A percentile compares a stretch with the other conserved stretches of the same genome.
Evolutionary conservation across 2,797 vertebrate species (phyloP).

Genomic region (Pseudotriccus pelzelni): DNA sequence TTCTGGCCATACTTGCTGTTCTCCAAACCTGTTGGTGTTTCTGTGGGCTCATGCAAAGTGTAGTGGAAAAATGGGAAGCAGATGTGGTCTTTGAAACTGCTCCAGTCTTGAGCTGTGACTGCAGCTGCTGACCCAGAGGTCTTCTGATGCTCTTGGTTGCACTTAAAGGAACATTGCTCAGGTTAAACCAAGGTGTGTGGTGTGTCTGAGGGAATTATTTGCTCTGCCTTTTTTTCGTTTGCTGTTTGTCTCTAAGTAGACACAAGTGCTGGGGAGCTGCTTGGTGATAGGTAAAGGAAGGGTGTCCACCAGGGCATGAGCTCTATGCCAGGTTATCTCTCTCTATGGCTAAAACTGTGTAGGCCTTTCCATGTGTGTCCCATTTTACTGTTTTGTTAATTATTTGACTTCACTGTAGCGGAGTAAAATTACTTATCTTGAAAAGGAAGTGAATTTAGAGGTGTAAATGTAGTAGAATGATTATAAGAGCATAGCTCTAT

Average conservation of each 20-base stretch:
- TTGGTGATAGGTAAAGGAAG: not conserved
- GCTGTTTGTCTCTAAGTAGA: not conserved
- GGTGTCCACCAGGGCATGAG: not conserved
- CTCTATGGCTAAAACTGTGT: not conserved
- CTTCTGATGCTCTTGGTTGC: not conserved
- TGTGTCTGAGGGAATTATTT: not conserved
- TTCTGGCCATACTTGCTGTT: not conserved
- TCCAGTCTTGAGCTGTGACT: not conserved
- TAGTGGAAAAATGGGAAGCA: not conserved
- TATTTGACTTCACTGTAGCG: not conserved
- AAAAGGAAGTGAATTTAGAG: not conserved
- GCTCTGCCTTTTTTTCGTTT: not conserved
- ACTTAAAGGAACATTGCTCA: not conserved
- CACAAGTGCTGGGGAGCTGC: not conserved
- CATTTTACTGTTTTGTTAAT: not conserved
- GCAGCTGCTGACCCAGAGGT: not conserved
- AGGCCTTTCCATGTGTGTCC: not conserved
- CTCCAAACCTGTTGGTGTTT: not conserved
- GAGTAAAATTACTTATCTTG: not conserved
- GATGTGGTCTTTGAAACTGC: not conserved
- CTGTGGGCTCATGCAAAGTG: not conserved
- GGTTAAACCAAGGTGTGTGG: not conserved
- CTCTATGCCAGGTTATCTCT: not conserved
- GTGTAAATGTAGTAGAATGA: not conserved
- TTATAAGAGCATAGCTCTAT: not conserved